These are phyloP conservation scores for Microtus ochrogaster DNA, from an alignment of 2,113 vertebrate genomes.

Conservation along the genomic window DNA sequence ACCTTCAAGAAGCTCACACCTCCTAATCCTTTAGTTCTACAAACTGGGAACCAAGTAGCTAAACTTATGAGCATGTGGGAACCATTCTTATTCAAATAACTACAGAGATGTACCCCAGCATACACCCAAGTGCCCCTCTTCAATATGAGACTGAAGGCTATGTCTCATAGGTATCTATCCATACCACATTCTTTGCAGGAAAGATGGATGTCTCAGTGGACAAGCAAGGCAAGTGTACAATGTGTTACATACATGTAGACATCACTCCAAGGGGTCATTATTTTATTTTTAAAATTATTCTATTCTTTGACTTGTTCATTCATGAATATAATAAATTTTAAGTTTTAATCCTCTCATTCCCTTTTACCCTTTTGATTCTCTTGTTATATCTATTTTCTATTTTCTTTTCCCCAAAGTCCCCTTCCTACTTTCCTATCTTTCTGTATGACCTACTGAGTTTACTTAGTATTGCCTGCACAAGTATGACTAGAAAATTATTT, in stretches of 20 bases:
- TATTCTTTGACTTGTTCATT: neutral
- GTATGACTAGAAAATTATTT: neutral
- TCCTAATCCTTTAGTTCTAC: neutral
- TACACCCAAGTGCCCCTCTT: too few species aligned
- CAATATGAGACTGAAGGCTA: neutral
- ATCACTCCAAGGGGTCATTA: rapidly evolving
- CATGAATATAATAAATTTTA: neutral
- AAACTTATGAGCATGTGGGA: neutral
- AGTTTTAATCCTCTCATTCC: too few species aligned
- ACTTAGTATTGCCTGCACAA: too few species aligned
- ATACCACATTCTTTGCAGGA: neutral
- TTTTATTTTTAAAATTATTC: neutral
- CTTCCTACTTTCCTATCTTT: neutral
- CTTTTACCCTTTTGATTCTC: neutral
- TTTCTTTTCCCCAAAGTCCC: neutral
- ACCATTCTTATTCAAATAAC: neutral
- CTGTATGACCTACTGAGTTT: neutral
- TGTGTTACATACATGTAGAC: rapidly evolving
- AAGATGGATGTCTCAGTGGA: rapidly evolving
- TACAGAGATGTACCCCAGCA: neutral
- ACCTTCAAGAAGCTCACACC: neutral
- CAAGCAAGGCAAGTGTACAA: neutral
- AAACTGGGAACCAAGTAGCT: too few species aligned
- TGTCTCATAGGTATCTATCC: too few species aligned
- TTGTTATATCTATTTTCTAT: neutral